Percentiles rank a stretch among this genome's conserved stretches.
These are phyloP conservation scores for Rhynchopsitta pachyrhyncha DNA, from an alignment of 2,113 vertebrate species.

Conservation along the genomic window DNA sequence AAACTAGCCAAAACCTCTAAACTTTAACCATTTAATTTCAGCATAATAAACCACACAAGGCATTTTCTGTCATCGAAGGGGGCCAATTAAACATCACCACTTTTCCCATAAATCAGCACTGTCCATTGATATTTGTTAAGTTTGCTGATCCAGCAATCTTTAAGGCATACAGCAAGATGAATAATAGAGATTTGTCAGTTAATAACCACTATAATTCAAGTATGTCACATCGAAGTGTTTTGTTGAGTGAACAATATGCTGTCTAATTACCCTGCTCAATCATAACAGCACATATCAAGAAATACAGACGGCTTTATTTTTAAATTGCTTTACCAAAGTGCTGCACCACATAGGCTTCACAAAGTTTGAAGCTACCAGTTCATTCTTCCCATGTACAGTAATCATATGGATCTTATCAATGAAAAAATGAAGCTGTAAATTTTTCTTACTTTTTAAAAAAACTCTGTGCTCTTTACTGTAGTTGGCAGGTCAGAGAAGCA, in stretches of 20 bases:
- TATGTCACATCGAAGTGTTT: slow-evolving; percentile 85
- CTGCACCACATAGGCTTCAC: neutral
- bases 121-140: slow-evolving; percentile 47
- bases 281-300: slow-evolving; percentile 80
- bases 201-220: slow-evolving; percentile 93
- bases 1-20: neutral
- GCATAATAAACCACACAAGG: neutral
- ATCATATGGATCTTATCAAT: neutral
- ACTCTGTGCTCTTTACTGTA: neutral
- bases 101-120: slow-evolving; percentile 38
- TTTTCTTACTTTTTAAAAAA: neutral
- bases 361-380: neutral
- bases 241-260: slow-evolving; percentile 92
- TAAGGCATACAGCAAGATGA: slow-evolving; percentile 79
- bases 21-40: slow-evolving; percentile 40
- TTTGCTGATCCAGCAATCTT: slow-evolving; percentile 76
- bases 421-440: fast-evolving
- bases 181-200: slow-evolving; percentile 89
- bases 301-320: slow-evolving; percentile 50
- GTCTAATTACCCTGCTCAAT: slow-evolving; percentile 91
- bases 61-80: neutral
- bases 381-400: neutral
- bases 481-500: neutral
- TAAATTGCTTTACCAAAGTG: slow-evolving; percentile 2
- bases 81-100: neutral